Conservation (phyloP, 1,140 invertebrate species). For the Phortica variegata region DNA sequence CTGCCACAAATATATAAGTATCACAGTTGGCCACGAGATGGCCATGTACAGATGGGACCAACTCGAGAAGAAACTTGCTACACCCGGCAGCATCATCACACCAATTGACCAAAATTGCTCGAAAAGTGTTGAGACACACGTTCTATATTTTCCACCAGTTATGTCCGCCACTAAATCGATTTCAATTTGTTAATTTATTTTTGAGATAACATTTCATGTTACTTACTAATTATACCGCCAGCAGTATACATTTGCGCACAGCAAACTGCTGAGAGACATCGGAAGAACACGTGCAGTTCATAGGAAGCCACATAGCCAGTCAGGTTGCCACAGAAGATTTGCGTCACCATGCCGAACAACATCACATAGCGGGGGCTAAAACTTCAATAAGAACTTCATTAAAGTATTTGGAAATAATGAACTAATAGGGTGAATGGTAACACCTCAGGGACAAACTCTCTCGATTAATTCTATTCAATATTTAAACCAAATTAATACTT, state of each 20-base stretch:
- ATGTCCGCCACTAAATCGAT: constrained; percentile 53
- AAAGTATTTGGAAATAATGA: not conserved
- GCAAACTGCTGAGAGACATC: constrained; percentile 56
- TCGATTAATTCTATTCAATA: not conserved
- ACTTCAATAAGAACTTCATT: constrained; percentile 20
- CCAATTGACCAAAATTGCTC: constrained; percentile 59
- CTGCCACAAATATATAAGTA: constrained; percentile 56
- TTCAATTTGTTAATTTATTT: not conserved
- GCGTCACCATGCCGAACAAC: constrained; percentile 57
- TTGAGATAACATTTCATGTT: not conserved
- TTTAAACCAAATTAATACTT: constrained; percentile 16
- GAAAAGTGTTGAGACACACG: constrained; percentile 52
- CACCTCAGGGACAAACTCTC: not conserved
- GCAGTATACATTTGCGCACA: constrained; percentile 58
- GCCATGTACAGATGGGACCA: constrained; percentile 58
- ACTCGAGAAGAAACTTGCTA: constrained; percentile 55
- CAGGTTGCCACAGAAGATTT: constrained; percentile 55
- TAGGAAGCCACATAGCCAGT: constrained; percentile 55
- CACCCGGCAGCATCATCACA: constrained; percentile 56
- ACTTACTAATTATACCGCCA: constrained; percentile 56
- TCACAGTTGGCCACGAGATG: constrained; percentile 56
- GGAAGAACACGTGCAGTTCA: constrained; percentile 56
- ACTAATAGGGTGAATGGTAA: not conserved
- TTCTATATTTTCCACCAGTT: constrained; percentile 52
- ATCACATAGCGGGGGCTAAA: constrained; percentile 57